Evolutionary conservation across 2,888 invertebrate species (phyloP).

Genomic region (Clusia tigrina): DNA sequence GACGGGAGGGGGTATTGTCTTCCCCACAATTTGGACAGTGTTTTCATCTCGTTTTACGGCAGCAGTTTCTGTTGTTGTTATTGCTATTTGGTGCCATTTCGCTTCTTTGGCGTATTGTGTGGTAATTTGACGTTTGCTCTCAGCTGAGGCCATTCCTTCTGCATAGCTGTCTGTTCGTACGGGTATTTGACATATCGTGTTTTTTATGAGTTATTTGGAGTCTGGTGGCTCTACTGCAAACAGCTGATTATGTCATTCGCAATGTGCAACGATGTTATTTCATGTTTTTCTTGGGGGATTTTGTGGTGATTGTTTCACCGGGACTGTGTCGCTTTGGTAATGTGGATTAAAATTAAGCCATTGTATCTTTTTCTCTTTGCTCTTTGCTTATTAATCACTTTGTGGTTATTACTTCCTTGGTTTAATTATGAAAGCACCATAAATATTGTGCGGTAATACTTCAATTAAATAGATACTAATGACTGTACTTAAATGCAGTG

Average conservation of each 20-base stretch:
- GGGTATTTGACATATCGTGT: conserved; percentile 20
- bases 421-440: conserved; percentile 44
- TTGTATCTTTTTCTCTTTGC: conserved; percentile 21
- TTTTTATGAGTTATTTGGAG: not conserved
- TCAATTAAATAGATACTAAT: too few relatives aligned
- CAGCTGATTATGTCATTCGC: conserved; percentile 55
- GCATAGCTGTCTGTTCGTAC: not conserved
- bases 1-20: too few relatives aligned
- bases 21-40: not conserved
- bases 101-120: conserved; percentile 20
- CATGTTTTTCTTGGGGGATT: conserved; percentile 13
- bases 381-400: too few relatives aligned
- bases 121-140: conserved; percentile 30
- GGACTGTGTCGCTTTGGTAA: not conserved
- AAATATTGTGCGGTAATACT: too few relatives aligned
- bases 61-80: conserved; percentile 9
- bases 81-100: not conserved
- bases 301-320: not conserved
- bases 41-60: conserved; percentile 12
- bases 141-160: conserved; percentile 26
- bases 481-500: too few relatives aligned
- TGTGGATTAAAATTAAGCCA: conserved; percentile 21
- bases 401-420: conserved; percentile 56
- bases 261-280: not conserved
- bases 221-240: conserved; percentile 21